These are phyloP conservation scores for Cataglyphis hispanica DNA, from an alignment of 1,140 invertebrate genomes.

Conservation along the genomic window DNA sequence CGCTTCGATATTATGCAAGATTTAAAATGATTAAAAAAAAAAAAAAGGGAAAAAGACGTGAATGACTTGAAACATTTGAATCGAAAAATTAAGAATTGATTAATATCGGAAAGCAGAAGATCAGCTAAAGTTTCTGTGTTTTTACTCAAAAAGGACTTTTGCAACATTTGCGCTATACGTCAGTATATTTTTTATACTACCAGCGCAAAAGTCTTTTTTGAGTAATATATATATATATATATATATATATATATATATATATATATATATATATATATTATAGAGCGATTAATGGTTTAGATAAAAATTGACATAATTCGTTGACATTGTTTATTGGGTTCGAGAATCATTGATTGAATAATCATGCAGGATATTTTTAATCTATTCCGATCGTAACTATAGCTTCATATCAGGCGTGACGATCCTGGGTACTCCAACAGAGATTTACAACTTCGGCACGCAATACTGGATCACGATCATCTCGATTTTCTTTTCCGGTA, in stretches of 20 bases:
- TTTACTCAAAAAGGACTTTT: not conserved
- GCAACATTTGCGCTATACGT: not conserved
- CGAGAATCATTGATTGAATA: constrained; percentile 26
- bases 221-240: no score
- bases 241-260: no score
- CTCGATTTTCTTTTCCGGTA: constrained; percentile 89
- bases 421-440: constrained; percentile 94
- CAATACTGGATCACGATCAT: constrained; percentile 93
- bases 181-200: no score
- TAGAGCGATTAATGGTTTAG: not conserved
- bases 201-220: no score
- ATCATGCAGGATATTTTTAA: constrained; percentile 60
- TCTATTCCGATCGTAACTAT: constrained; percentile 58
- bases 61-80: not conserved
- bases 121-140: not conserved
- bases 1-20: not conserved
- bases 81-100: not conserved
- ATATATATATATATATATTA: no score
- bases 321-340: constrained; percentile 26
- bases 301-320: not conserved
- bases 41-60: not conserved
- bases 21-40: constrained; percentile 31
- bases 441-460: constrained; percentile 95
- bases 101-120: not conserved
- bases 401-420: constrained; percentile 96